phyloP scores from a whole-genome alignment of 2,888 invertebrate genomes.

The Eurytoma adleriae region DNA sequence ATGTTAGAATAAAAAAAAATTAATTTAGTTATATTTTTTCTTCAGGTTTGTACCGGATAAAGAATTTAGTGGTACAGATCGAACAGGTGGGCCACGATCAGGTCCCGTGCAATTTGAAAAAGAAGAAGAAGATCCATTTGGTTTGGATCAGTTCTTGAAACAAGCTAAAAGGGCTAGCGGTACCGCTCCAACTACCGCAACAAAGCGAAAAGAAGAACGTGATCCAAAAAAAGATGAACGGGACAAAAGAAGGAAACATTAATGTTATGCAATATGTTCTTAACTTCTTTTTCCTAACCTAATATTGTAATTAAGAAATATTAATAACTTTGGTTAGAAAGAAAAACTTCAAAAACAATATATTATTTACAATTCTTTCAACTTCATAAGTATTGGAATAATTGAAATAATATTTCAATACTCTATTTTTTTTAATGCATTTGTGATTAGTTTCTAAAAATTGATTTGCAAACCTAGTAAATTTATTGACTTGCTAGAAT shows the following conservation, averaged over 20 bases:
- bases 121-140: conserved; percentile 94
- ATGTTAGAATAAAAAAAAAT: not conserved
- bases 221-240: conserved; percentile 72
- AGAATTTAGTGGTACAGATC: conserved; percentile 95
- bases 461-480: too few relatives aligned
- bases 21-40: conserved; percentile 4
- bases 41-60: conserved; percentile 97
- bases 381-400: too few relatives aligned
- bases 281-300: not conserved
- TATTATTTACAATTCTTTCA: too few relatives aligned
- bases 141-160: conserved; percentile 97
- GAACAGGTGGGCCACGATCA: conserved; percentile 84
- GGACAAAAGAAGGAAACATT: conserved; percentile 72
- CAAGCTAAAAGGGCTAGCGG: conserved; percentile 93
- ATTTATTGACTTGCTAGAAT: too few relatives aligned
- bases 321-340: too few relatives aligned
- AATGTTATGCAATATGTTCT: conserved; percentile 34
- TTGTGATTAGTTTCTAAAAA: too few relatives aligned
- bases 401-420: too few relatives aligned
- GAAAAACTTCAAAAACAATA: too few relatives aligned
- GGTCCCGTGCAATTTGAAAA: conserved; percentile 98
- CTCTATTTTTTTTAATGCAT: too few relatives aligned
- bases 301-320: too few relatives aligned
- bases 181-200: conserved; percentile 74
- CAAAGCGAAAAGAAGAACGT: conserved; percentile 81